phyloP scores from a whole-genome alignment of 2,113 vertebrate species.

The Dermatemys mawii region DNA sequence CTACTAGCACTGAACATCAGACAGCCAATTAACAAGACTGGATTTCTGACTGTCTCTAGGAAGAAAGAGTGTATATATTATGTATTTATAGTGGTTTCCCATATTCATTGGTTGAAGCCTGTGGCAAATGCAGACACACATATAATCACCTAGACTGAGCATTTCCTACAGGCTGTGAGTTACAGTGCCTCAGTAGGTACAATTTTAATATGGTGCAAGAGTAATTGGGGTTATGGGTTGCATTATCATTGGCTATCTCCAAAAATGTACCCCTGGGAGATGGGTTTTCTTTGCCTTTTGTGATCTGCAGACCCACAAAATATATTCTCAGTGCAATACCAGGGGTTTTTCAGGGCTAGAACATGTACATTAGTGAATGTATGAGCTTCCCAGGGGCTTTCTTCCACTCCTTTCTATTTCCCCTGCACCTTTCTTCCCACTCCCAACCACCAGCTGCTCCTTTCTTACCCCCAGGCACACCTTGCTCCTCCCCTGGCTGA shows the following conservation, averaged over 20 bases:
- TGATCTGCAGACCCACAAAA: too few relatives aligned
- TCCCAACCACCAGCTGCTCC: not conserved
- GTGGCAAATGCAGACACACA: not conserved
- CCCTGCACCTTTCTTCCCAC: not conserved
- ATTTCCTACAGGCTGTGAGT: not conserved
- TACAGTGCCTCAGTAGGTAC: not conserved
- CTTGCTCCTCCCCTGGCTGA: too few relatives aligned
- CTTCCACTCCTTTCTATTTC: too few relatives aligned
- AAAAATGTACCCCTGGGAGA: not conserved
- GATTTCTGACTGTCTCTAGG: not conserved
- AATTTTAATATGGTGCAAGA: not conserved
- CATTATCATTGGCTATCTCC: accelerated
- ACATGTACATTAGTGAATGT: not conserved
- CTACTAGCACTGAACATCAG: not conserved
- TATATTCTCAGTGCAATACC: too few relatives aligned
- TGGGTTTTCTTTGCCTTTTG: not conserved
- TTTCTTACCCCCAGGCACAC: not conserved
- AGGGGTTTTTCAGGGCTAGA: too few relatives aligned
- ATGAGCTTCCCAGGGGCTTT: too few relatives aligned
- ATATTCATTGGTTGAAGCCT: not conserved
- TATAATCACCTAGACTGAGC: too few relatives aligned
- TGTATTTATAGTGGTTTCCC: not conserved
- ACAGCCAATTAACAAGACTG: not conserved
- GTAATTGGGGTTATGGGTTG: not conserved
- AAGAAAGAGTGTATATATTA: not conserved